phyloP scores from a whole-genome alignment of 2,113 vertebrate genomes.

The Mastomys coucha region DNA sequence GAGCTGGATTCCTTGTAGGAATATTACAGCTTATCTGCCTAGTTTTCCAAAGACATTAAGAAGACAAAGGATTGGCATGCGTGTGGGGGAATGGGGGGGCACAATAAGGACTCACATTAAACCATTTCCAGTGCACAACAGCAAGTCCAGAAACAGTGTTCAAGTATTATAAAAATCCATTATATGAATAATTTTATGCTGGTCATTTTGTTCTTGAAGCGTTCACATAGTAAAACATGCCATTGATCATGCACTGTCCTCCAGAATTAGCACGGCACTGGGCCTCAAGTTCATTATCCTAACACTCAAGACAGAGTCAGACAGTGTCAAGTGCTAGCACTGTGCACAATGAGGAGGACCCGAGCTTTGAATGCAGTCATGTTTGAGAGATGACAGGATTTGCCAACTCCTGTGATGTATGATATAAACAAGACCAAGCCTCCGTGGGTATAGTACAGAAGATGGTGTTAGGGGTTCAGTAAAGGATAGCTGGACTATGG shows the following conservation, averaged over 20 bases:
- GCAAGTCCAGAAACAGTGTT: conserved; percentile 7
- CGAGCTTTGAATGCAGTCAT: conserved; percentile 9
- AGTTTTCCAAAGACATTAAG: conserved; percentile 15
- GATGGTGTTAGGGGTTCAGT: background rate
- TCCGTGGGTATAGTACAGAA: background rate
- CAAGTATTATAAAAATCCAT: conserved; percentile 58
- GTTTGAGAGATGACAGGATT: conserved; percentile 16
- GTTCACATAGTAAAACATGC: conserved; percentile 60
- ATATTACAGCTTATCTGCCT: background rate
- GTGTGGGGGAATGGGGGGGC: background rate
- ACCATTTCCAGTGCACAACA: background rate
- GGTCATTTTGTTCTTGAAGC: conserved; percentile 64
- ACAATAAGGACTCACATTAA: background rate
- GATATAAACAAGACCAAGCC: conserved; percentile 31
- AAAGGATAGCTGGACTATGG: background rate
- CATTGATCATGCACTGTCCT: conserved; percentile 63
- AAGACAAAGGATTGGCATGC: background rate
- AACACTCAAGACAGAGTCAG: conserved; percentile 31
- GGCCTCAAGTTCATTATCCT: conserved; percentile 55
- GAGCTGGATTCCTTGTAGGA: conserved; percentile 45
- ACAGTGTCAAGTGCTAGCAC: background rate
- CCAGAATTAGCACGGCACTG: conserved; percentile 51
- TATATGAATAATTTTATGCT: conserved; percentile 67
- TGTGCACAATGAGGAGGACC: background rate
- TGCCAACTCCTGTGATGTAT: background rate